Conservation (phyloP, 2,113 vertebrate genomes). For the Panurus biarmicus region DNA sequence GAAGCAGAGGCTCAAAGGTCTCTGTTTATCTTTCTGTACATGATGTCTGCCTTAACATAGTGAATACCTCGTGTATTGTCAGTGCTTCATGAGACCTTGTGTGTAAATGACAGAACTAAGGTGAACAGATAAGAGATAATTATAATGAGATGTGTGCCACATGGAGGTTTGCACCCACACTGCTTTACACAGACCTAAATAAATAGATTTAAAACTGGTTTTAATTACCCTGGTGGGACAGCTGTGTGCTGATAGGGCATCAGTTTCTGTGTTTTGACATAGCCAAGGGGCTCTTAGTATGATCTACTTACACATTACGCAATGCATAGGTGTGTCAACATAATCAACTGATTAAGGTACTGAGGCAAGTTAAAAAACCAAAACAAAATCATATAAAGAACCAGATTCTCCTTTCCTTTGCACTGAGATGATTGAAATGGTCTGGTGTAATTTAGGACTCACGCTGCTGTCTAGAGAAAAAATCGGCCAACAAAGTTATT, state of each 20-base stretch:
- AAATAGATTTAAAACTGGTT: slow-evolving; percentile 5
- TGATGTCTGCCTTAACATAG: not conserved
- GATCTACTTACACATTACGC: not conserved
- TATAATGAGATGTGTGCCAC: not conserved
- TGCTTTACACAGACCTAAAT: slow-evolving; percentile 1
- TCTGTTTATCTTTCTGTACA: not conserved
- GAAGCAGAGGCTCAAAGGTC: not conserved
- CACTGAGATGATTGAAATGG: not conserved
- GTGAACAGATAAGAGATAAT: not conserved
- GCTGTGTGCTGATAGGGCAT: not conserved
- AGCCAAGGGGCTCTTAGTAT: not conserved
- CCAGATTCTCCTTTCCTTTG: not conserved
- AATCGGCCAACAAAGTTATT: not conserved
- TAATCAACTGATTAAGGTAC: not conserved
- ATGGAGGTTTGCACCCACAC: not conserved
- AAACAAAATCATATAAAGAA: not conserved
- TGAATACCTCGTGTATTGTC: not conserved
- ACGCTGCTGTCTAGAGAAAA: not conserved
- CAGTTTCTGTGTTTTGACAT: slow-evolving; percentile 23
- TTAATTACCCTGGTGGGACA: not conserved
- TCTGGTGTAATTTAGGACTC: not conserved
- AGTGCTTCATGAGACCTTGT: not conserved
- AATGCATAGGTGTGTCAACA: not conserved
- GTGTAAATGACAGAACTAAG: not conserved
- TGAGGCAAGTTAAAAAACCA: not conserved